These are phyloP conservation scores for Leucophenga varia DNA, from an alignment of 1,140 invertebrate genomes.

Conservation along the genomic window DNA sequence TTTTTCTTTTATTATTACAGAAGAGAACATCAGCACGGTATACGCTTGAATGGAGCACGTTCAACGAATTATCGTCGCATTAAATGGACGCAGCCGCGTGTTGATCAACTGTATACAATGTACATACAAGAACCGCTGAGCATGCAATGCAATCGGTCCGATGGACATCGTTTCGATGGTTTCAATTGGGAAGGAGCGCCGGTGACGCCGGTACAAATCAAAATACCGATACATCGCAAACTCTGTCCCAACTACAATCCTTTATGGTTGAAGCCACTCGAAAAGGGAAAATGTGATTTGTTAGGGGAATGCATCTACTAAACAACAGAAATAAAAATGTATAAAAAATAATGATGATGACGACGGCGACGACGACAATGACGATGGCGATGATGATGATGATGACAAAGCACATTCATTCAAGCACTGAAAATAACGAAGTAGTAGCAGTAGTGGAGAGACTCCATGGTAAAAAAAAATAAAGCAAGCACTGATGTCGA, in stretches of 20 bases:
- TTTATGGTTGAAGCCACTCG: conserved; percentile 49
- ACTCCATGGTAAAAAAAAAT: too few relatives aligned
- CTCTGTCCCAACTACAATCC: conserved; percentile 55
- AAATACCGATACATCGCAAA: conserved; percentile 52
- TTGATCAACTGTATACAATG: conserved; percentile 71
- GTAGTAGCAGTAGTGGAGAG: too few relatives aligned
- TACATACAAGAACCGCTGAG: conserved; percentile 86
- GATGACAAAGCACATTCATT: too few relatives aligned
- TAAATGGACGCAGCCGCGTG: conserved; percentile 78
- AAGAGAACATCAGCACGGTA: conserved; percentile 58
- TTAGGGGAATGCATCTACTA: conserved; percentile 56
- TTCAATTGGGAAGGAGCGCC: conserved; percentile 48
- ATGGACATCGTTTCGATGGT: conserved; percentile 72
- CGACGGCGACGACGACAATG: not conserved
- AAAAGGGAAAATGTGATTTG: conserved; percentile 52
- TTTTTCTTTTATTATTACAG: conserved; percentile 30
- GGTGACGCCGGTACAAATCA: conserved; percentile 47
- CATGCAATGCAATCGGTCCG: conserved; percentile 94
- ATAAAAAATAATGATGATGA: not conserved
- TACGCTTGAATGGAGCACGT: conserved; percentile 52
- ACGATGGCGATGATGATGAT: conserved; percentile 5
- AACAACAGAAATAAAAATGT: conserved; percentile 39
- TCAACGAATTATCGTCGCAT: conserved; percentile 80
- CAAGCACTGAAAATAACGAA: too few relatives aligned
- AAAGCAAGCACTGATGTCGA: too few relatives aligned